Base-by-base conservation (phyloP, 2,113 vertebrate species). In the Athene cunicularia region DNA sequence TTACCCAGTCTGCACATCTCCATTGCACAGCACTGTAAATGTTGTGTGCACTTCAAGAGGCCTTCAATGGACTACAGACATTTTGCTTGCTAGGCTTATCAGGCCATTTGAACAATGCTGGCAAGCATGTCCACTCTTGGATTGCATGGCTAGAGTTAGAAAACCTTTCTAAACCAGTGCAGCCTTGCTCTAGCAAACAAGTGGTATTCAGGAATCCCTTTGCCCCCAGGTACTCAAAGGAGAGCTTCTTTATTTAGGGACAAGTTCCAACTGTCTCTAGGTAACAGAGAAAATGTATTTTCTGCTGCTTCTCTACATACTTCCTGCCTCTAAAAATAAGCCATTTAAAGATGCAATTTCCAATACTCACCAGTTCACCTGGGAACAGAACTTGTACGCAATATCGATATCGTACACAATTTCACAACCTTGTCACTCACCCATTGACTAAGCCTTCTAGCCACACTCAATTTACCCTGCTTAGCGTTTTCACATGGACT, bases 281-380 rank as follows among this genome's bases (percentile, higher is more conserved):
- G 95, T 95, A 96, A 96, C 84, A 76, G 77, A 77, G 62, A 56
- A 73, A 88, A 9, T 19, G 16, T 67, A 72, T 85, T 95, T 96
- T 94, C 87, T 89, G 56, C 60, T 81, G 47, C 43, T 87, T 81
- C 45, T 83, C 64, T 53, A 39, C 52, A 60, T 63, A 35, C 11
- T 71, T 93, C 56, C 56, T 85, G 73, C 18, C 73, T 96, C 84
- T 95, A 93, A 93, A 97, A 91, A 96, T 90, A 93, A 72, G 33
- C 70, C 64, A 6, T 81, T 91, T 91, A 68, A 85, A 82, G 64
- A 85, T 75, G 77, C 21, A 20, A 19, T 64, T 82, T 76, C 71
- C 90, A 83, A 11, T 76, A 62, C 67, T 83, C 33, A 47, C 43
- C 37, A 67, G 93, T 67, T 93, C 86, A 93, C 79, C 88, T 88